Conservation (phyloP, 2,113 vertebrate genomes). For the Ictidomys tridecemlineatus region DNA sequence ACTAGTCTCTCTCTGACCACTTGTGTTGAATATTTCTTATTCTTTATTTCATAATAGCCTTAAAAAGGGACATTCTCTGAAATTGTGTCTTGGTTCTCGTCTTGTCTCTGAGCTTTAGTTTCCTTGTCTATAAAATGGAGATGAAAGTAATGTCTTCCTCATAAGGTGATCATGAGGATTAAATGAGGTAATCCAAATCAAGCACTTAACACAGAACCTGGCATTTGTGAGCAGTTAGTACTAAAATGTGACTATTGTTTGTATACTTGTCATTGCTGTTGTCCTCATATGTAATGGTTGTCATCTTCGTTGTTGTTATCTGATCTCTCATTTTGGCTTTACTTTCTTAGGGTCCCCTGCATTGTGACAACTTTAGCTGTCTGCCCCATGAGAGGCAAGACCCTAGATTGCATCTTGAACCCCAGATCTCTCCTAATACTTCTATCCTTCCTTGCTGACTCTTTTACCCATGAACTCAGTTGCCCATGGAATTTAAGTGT, state of each 20-base stretch:
- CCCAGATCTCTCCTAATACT: not conserved
- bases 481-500: not conserved
- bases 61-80: not conserved
- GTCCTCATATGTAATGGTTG: rapidly evolving
- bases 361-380: not conserved
- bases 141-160: not conserved
- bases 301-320: not conserved
- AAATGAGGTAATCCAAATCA: not conserved
- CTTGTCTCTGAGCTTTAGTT: not conserved
- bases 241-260: not conserved
- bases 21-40: not conserved
- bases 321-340: not conserved
- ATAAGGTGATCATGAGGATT: not conserved
- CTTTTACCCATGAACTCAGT: not conserved
- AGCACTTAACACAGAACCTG: not conserved
- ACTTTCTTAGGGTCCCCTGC: not conserved
- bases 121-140: not conserved
- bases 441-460: not conserved
- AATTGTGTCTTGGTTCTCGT: not conserved
- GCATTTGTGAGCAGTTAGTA: not conserved
- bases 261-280: rapidly evolving
- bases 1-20: not conserved
- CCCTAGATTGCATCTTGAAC: not conserved
- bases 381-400: not conserved
- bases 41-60: not conserved